Evolutionary conservation across 2,888 invertebrate genomes (phyloP).

Genomic region (Drosophila emarginata): DNA sequence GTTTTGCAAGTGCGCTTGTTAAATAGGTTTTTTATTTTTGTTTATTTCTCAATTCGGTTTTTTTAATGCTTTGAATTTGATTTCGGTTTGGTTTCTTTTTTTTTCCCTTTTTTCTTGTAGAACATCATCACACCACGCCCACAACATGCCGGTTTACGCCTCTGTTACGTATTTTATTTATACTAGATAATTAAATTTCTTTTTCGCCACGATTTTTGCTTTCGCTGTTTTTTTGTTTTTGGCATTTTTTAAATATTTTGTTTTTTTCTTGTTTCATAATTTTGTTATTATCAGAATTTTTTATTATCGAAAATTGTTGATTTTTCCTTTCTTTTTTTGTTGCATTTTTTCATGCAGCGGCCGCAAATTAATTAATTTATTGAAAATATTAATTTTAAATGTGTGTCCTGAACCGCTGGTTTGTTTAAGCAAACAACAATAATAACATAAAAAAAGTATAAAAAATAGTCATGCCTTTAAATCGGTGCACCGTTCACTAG

Average conservation of each 20-base stretch:
- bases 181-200: conserved; percentile 35
- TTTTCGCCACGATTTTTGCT: conserved; percentile 15
- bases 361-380: conserved; percentile 38
- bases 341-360: conserved; percentile 12
- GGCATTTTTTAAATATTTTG: conserved; percentile 28
- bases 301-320: conserved; percentile 7
- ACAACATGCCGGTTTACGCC: conserved; percentile 36
- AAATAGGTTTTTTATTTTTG: conserved; percentile 43
- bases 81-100: conserved; percentile 5
- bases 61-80: conserved; percentile 5
- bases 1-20: conserved; percentile 51
- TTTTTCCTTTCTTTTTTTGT: conserved; percentile 23
- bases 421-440: conserved; percentile 40
- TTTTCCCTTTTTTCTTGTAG: background rate
- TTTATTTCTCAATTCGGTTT: conserved; percentile 54
- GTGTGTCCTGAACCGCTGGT: conserved; percentile 17
- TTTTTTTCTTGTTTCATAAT: conserved; percentile 1
- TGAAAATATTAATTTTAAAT: conserved; percentile 30
- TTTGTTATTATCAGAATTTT: conserved; percentile 2
- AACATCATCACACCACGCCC: conserved; percentile 29
- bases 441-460: conserved; percentile 37
- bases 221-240: conserved; percentile 16
- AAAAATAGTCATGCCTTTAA: conserved; percentile 24
- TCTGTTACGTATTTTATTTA: conserved; percentile 41
- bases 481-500: background rate